These are phyloP conservation scores for Patella vulgata DNA, from an alignment of 1,140 invertebrate species.

Conservation along the genomic window DNA sequence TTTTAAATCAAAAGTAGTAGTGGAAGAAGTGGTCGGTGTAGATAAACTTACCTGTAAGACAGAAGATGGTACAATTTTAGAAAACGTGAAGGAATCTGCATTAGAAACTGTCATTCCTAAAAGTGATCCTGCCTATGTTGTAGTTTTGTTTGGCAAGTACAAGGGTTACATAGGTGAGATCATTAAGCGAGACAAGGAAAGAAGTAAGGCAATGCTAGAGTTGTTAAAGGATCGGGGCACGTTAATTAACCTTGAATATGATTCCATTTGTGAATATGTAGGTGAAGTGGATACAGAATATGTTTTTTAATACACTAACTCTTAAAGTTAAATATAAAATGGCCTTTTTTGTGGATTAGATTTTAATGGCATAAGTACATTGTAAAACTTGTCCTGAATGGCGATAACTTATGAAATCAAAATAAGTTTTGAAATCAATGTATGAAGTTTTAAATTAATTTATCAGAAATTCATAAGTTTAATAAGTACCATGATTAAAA, in stretches of 20 bases:
- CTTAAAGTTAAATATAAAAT: too few relatives aligned
- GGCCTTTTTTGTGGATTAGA: too few relatives aligned
- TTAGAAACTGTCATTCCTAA: slow-evolving; percentile 68
- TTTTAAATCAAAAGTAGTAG: slow-evolving; percentile 65
- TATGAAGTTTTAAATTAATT: too few relatives aligned
- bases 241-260: slow-evolving; percentile 61
- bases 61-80: slow-evolving; percentile 63
- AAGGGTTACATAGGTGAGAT: slow-evolving; percentile 62
- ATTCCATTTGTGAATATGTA: slow-evolving; percentile 66
- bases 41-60: slow-evolving; percentile 64
- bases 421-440: too few relatives aligned
- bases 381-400: too few relatives aligned
- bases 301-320: slow-evolving; percentile 55
- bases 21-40: slow-evolving; percentile 59
- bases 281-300: slow-evolving; percentile 57
- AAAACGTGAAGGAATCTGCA: slow-evolving; percentile 56
- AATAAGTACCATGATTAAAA: too few relatives aligned
- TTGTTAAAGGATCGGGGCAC: slow-evolving; percentile 57
- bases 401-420: too few relatives aligned
- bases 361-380: too few relatives aligned
- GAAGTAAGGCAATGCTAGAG: slow-evolving; percentile 57
- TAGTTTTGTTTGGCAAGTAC: slow-evolving; percentile 62
- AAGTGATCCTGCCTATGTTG: slow-evolving; percentile 52
- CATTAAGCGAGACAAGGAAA: slow-evolving; percentile 58
- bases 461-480: too few relatives aligned